phyloP scores from a whole-genome alignment of 2,888 invertebrate species.

The Criorhina ranunculi region DNA sequence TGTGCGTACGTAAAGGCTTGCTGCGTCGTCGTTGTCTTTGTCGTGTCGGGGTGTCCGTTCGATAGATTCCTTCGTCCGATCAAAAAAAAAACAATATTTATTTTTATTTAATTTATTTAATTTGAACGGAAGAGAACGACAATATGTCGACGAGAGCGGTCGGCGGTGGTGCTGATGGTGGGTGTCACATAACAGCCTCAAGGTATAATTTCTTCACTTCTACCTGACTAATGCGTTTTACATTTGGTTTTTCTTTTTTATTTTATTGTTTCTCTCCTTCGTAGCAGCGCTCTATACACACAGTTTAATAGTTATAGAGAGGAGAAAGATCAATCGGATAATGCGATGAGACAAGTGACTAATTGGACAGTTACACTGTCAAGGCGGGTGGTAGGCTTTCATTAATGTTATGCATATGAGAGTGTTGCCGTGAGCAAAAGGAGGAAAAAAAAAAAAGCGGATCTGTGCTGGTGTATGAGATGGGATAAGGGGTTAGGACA shows the following conservation, averaged over 20 bases:
- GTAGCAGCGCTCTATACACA: conserved; percentile 1
- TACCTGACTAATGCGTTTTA: conserved; percentile 73
- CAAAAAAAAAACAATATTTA: conserved; percentile 65
- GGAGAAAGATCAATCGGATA: conserved; percentile 74
- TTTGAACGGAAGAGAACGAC: conserved; percentile 49
- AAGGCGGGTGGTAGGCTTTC: conserved; percentile 74
- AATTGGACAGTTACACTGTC: conserved; percentile 76
- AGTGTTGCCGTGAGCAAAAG: not conserved
- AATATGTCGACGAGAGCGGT: not conserved
- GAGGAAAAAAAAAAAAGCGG: not conserved
- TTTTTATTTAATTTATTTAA: conserved; percentile 71
- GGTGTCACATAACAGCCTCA: conserved; percentile 67
- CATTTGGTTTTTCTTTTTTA: conserved; percentile 20
- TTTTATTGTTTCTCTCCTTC: conserved; percentile 33
- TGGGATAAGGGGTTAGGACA: conserved; percentile 5
- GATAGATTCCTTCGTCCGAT: conserved; percentile 54
- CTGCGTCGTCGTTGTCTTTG: conserved; percentile 6
- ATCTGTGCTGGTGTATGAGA: not conserved
- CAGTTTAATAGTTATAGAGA: conserved; percentile 64
- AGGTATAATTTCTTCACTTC: conserved; percentile 68
- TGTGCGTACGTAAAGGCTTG: conserved; percentile 41
- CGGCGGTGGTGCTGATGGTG: conserved; percentile 38
- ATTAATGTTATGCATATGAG: conserved; percentile 37
- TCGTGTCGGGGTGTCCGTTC: conserved; percentile 49
- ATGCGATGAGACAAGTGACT: conserved; percentile 75